phyloP scores from a whole-genome alignment of 2,113 vertebrate species.

The Macrotus californicus region DNA sequence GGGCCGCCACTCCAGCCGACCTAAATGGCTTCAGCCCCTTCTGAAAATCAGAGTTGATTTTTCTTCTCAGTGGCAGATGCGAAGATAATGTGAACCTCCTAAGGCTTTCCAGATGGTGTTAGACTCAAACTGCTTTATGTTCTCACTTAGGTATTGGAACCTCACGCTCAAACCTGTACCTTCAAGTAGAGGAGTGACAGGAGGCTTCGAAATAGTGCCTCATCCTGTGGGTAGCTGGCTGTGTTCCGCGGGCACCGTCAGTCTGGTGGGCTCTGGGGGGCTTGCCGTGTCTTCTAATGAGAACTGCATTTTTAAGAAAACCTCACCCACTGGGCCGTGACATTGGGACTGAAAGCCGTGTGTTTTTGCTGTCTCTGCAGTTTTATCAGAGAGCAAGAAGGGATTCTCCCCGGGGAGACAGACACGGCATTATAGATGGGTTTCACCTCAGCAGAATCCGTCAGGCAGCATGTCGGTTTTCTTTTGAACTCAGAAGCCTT shows the following conservation, averaged over 20 bases:
- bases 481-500: slow-evolving; percentile 2
- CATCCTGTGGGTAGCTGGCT: not conserved
- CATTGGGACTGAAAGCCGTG: not conserved
- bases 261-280: not conserved
- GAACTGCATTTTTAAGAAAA: not conserved
- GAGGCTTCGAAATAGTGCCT: not conserved
- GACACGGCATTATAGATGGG: not conserved
- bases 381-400: not conserved
- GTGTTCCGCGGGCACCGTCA: not conserved
- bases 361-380: slow-evolving; percentile 34
- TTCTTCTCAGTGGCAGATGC: slow-evolving; percentile 52
- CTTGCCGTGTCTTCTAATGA: not conserved
- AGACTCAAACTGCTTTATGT: slow-evolving; percentile 40
- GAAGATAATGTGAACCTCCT: slow-evolving; percentile 45
- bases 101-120: slow-evolving; percentile 66
- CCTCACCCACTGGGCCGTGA: slow-evolving; percentile 36
- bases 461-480: not conserved
- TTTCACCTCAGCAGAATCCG: not conserved
- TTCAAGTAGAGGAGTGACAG: slow-evolving; percentile 41
- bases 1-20: not conserved
- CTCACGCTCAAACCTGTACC: not conserved
- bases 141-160: slow-evolving; percentile 43
- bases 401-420: not conserved
- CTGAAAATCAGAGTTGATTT: slow-evolving; percentile 32
- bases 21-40: slow-evolving; percentile 40